A percentile compares a stretch with the other conserved stretches of the same genome.
phyloP scores from a whole-genome alignment of 1,140 invertebrate species.

The Lepidurus couesii region DNA sequence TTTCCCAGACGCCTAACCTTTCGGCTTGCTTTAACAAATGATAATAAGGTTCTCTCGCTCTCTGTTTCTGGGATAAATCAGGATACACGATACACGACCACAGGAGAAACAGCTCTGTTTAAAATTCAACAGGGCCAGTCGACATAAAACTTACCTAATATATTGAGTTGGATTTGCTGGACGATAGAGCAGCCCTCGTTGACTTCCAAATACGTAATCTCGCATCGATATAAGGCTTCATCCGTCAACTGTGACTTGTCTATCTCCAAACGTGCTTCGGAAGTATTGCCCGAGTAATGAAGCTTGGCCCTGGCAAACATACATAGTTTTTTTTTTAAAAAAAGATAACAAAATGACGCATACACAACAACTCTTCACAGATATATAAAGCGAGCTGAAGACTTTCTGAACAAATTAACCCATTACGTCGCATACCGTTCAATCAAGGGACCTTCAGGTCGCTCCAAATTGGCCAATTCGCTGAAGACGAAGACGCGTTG shows the following conservation, averaged over 20 bases:
- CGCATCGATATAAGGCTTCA: constrained; percentile 76
- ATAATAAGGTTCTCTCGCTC: background rate
- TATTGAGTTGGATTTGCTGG: constrained; percentile 68
- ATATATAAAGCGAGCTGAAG: background rate
- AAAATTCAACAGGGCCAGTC: background rate
- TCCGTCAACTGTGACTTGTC: constrained; percentile 61
- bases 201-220: constrained; percentile 75
- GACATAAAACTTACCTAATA: constrained; percentile 60
- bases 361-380: no score
- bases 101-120: background rate
- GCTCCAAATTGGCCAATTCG: constrained; percentile 61
- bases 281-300: constrained; percentile 56
- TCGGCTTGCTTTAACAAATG: background rate
- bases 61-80: constrained; percentile 4
- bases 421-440: constrained; percentile 53
- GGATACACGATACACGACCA: background rate
- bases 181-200: constrained; percentile 69
- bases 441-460: constrained; percentile 65
- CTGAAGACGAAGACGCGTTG: constrained; percentile 77
- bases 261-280: constrained; percentile 61
- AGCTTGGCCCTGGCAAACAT: constrained; percentile 58
- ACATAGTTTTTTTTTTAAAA: background rate
- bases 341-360: background rate
- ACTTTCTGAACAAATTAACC: background rate
- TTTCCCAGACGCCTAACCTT: constrained; percentile 21